Percentiles rank a stretch among this genome's conserved stretches.
Conservation (phyloP, 2,888 invertebrate genomes). For the Aplocera efformata region DNA sequence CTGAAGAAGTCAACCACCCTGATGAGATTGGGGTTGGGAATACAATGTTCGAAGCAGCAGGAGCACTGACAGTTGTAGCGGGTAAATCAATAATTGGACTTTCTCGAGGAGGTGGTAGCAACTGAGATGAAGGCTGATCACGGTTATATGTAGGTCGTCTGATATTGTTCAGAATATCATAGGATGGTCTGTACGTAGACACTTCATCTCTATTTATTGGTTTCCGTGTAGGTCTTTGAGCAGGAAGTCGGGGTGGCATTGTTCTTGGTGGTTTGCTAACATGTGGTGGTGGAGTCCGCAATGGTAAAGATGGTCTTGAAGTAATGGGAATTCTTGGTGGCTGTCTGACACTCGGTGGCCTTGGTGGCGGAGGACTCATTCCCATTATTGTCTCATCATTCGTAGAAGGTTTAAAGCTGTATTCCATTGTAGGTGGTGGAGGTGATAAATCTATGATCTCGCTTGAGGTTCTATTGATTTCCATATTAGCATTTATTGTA, state of each 20-base stretch:
- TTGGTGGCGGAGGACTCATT: slow-evolving; percentile 76
- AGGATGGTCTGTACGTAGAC: slow-evolving; percentile 64
- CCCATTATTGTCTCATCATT: slow-evolving; percentile 78
- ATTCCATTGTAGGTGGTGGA: slow-evolving; percentile 69
- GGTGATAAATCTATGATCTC: slow-evolving; percentile 75
- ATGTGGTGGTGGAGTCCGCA: slow-evolving; percentile 58
- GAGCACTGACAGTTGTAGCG: slow-evolving; percentile 33
- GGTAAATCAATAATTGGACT: slow-evolving; percentile 40
- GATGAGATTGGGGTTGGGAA: slow-evolving; percentile 70
- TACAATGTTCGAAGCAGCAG: slow-evolving; percentile 49
- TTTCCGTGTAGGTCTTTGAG: slow-evolving; percentile 56
- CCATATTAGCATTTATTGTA: slow-evolving; percentile 47
- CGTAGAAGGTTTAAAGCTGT: slow-evolving; percentile 64
- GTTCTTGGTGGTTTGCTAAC: slow-evolving; percentile 60
- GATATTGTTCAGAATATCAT: slow-evolving; percentile 60
- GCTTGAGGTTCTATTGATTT: slow-evolving; percentile 54
- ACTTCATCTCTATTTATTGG: slow-evolving; percentile 60
- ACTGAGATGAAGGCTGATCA: slow-evolving; percentile 63
- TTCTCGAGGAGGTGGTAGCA: slow-evolving; percentile 63
- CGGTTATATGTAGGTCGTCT: slow-evolving; percentile 57
- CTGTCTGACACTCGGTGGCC: slow-evolving; percentile 46
- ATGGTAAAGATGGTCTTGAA: slow-evolving; percentile 51
- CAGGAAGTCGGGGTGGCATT: slow-evolving; percentile 48
- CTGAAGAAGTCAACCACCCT: slow-evolving; percentile 70
- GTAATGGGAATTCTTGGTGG: slow-evolving; percentile 52